Percentiles rank a stretch among this genome's conserved stretches.
phyloP scores from a whole-genome alignment of 2,888 invertebrate species.

The Nemurella pictetii region DNA sequence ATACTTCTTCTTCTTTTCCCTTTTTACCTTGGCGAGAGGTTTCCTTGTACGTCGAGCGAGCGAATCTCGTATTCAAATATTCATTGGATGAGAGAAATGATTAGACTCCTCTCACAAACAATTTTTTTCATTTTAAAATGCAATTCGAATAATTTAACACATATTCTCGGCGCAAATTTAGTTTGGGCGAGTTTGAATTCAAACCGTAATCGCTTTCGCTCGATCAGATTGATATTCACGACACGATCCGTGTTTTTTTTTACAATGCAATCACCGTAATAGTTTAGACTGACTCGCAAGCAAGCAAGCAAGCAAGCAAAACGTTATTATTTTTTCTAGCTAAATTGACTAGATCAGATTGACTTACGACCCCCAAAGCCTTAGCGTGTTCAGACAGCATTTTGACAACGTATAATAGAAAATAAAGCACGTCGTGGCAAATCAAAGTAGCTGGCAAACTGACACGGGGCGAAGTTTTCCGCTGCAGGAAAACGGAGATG shows the following conservation, averaged over 20 bases:
- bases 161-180: not conserved
- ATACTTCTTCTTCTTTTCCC: not conserved
- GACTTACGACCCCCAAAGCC: not conserved
- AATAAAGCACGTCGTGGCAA: not conserved
- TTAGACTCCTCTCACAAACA: not conserved
- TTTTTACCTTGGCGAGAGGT: not conserved
- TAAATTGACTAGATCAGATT: not conserved
- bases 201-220: constrained; percentile 29
- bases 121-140: not conserved
- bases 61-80: not conserved
- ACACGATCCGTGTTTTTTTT: constrained; percentile 1
- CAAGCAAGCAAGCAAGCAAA: not conserved
- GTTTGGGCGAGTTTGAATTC: constrained; percentile 26
- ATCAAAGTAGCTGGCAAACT: not conserved
- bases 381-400: not conserved
- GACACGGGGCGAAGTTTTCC: not conserved
- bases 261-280: constrained; percentile 17
- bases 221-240: constrained; percentile 20
- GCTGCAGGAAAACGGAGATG: not conserved
- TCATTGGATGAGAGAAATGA: not conserved
- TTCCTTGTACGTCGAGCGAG: not conserved
- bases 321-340: not conserved
- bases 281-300: constrained; percentile 11
- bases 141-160: not conserved
- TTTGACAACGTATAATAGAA: not conserved